Evolutionary conservation across 2,888 invertebrate species (phyloP).

Genomic region (Drosophila kambysellisi): DNA sequence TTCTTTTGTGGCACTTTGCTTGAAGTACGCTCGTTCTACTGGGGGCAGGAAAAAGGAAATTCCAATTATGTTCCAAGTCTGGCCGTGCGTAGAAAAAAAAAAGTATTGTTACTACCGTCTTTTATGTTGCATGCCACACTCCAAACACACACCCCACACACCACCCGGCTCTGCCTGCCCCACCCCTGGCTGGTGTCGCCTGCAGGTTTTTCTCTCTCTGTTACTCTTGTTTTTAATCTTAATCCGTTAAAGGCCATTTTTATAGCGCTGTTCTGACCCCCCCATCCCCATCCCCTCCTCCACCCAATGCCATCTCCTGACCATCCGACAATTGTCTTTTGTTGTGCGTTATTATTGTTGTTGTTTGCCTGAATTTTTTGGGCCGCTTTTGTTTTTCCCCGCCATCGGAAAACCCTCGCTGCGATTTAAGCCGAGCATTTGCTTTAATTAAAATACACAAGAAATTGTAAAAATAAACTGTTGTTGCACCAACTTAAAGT

Average conservation of each 20-base stretch:
- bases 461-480: constrained; percentile 14
- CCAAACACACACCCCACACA: background rate
- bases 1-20: constrained; percentile 71
- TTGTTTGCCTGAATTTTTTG: constrained; percentile 15
- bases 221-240: constrained; percentile 64
- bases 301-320: background rate
- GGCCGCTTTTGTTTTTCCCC: constrained; percentile 18
- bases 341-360: constrained; percentile 40
- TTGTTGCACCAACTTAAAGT: background rate
- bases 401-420: constrained; percentile 9
- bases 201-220: constrained; percentile 32
- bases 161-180: background rate
- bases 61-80: constrained; percentile 79
- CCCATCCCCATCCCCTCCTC: no score
- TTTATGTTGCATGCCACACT: constrained; percentile 53
- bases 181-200: constrained; percentile 23
- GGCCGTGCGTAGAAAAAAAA: constrained; percentile 79
- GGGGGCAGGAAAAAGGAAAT: constrained; percentile 75
- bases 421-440: constrained; percentile 39
- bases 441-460: constrained; percentile 64
- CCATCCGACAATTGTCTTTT: constrained; percentile 50
- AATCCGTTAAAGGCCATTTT: constrained; percentile 66
- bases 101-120: constrained; percentile 62
- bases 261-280: constrained; percentile 16
- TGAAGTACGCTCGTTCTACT: constrained; percentile 9